Evolutionary conservation across 2,113 vertebrate species (phyloP).

Genomic region (Setophaga coronata): DNA sequence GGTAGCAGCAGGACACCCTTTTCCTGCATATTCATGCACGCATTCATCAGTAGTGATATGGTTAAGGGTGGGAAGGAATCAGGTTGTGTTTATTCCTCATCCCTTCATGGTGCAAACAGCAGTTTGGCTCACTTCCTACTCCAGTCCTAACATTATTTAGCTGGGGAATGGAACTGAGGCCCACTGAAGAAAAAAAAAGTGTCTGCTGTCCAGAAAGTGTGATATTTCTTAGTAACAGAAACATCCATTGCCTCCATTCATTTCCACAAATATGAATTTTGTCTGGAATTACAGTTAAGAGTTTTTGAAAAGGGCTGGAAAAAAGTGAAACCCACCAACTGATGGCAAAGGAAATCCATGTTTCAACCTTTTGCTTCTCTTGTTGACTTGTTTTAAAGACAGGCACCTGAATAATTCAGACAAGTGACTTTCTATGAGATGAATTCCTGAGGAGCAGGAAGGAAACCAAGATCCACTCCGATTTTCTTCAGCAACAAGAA

Average conservation of each 20-base stretch:
- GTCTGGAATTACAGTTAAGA: background rate
- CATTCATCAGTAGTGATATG: background rate
- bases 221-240: background rate
- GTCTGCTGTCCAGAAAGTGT: background rate
- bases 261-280: background rate
- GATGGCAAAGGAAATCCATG: background rate
- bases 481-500: background rate
- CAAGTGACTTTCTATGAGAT: background rate
- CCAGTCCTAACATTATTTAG: background rate
- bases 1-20: background rate
- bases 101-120: background rate
- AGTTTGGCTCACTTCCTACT: background rate
- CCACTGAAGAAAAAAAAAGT: background rate
- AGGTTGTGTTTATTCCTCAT: background rate
- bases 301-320: background rate
- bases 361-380: background rate
- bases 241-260: background rate
- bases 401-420: background rate
- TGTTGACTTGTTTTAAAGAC: background rate
- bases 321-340: background rate
- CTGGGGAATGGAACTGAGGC: background rate
- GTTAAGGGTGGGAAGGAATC: background rate
- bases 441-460: background rate
- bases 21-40: background rate
- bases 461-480: background rate